Percentiles rank a stretch among this genome's conserved stretches.
These are phyloP conservation scores for Agrypnia vestita DNA, from an alignment of 1,140 invertebrate species.

Conservation along the genomic window DNA sequence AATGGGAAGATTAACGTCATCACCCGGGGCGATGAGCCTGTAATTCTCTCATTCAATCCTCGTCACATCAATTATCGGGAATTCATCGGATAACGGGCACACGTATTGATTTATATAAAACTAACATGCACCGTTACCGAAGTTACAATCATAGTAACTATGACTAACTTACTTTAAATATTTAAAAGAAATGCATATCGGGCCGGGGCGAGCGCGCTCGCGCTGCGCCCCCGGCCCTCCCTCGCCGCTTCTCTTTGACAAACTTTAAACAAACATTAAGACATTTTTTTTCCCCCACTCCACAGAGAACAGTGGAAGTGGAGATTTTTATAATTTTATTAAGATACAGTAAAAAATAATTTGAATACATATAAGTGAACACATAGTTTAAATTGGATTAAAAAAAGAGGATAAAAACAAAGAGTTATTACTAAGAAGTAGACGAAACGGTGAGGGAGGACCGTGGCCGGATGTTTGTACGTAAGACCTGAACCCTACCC, in stretches of 20 bases:
- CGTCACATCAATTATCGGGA: slow-evolving; percentile 1
- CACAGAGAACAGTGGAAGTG: background rate
- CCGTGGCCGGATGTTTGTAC: slow-evolving; percentile 43
- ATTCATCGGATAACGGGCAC: slow-evolving; percentile 2
- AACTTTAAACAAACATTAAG: slow-evolving; percentile 13
- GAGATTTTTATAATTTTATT: slow-evolving; percentile 49
- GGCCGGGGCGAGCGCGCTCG: background rate
- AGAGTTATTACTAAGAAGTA: slow-evolving; percentile 5
- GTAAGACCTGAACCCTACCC: slow-evolving; percentile 29
- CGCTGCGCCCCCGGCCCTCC: background rate
- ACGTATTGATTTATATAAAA: slow-evolving; percentile 41
- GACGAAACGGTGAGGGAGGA: background rate
- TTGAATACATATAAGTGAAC: slow-evolving; percentile 11
- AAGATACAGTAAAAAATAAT: slow-evolving; percentile 41
- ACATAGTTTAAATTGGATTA: background rate
- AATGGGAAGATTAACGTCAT: background rate
- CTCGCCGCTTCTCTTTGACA: slow-evolving; percentile 5
- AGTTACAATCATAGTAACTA: slow-evolving; percentile 5
- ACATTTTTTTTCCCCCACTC: slow-evolving; percentile 47
- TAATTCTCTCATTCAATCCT: slow-evolving; percentile 1
- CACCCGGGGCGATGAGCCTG: background rate
- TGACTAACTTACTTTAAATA: slow-evolving; percentile 19
- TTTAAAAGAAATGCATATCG: slow-evolving; percentile 44
- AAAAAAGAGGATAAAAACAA: slow-evolving; percentile 21
- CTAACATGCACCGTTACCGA: slow-evolving; percentile 22